Evolutionary conservation across 1,140 invertebrate species (phyloP).

Genomic region (Sitobion miscanthi): DNA sequence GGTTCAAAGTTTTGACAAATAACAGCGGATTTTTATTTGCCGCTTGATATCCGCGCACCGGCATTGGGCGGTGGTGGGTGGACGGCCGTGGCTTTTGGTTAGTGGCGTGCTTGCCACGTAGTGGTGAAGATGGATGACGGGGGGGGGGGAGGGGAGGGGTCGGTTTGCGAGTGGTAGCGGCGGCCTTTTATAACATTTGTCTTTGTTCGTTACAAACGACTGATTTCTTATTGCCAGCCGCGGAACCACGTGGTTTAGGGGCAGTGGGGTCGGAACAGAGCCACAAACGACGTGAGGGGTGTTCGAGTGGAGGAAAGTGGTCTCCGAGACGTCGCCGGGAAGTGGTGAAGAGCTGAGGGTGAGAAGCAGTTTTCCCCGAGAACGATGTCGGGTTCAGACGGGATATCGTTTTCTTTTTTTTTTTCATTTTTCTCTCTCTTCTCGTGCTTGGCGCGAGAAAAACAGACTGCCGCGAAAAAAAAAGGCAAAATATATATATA

Average conservation of each 20-base stretch:
- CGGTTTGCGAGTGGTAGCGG: conserved; percentile 36
- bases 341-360: background rate
- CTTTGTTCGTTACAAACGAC: conserved; percentile 58
- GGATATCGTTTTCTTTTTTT: conserved; percentile 17
- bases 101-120: background rate
- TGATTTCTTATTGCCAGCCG: conserved; percentile 57
- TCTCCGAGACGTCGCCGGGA: background rate
- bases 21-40: conserved; percentile 53
- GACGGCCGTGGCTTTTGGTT: background rate
- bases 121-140: background rate
- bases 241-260: conserved; percentile 25
- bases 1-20: conserved; percentile 49
- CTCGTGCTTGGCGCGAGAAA: background rate
- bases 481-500: background rate
- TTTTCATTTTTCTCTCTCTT: background rate
- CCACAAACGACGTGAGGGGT: background rate
- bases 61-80: no score
- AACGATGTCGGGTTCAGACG: conserved; percentile 47
- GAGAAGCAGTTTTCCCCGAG: conserved; percentile 21
- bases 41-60: conserved; percentile 28
- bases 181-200: conserved; percentile 58
- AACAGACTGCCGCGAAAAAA: background rate
- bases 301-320: conserved; percentile 1
- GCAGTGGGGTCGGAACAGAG: background rate
- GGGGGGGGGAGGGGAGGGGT: background rate